Evolutionary conservation across 2,113 vertebrate species (phyloP).

Genomic region (Salvelinus namaycush): DNA sequence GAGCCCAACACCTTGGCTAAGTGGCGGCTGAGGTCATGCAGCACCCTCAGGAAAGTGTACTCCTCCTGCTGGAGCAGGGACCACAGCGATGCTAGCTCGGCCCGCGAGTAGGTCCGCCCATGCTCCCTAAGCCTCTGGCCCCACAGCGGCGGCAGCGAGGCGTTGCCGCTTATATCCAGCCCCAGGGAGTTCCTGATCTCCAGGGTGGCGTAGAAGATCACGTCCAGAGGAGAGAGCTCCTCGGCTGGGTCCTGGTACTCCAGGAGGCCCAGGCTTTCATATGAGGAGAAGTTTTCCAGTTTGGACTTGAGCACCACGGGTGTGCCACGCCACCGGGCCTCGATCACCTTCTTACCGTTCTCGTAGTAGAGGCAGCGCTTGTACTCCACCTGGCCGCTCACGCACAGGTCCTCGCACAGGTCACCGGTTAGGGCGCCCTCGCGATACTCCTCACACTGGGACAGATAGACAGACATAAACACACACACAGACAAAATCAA

Average conservation of each 20-base stretch:
- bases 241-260: constrained; percentile 73
- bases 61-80: constrained; percentile 94
- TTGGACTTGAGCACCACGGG: constrained; percentile 91
- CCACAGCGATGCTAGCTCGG: constrained; percentile 91
- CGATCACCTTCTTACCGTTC: constrained; percentile 94
- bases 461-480: constrained; percentile 36
- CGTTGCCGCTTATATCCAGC: constrained; percentile 62
- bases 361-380: constrained; percentile 90
- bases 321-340: constrained; percentile 86
- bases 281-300: constrained; percentile 90
- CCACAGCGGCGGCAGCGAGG: neutral
- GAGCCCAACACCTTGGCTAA: constrained; percentile 89
- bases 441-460: constrained; percentile 87
- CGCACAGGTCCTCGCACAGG: constrained; percentile 92
- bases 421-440: constrained; percentile 82
- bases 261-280: constrained; percentile 77
- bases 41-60: constrained; percentile 86
- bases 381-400: constrained; percentile 80
- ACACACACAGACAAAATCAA: neutral
- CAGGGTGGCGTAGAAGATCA: constrained; percentile 84
- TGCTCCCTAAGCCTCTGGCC: constrained; percentile 63
- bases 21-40: constrained; percentile 89
- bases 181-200: constrained; percentile 88
- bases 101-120: constrained; percentile 66
- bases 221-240: constrained; percentile 81